These are phyloP conservation scores for Tokudaia tokunoshimensis DNA, from an alignment of 2,797 vertebrate genomes.

Conservation along the genomic window DNA sequence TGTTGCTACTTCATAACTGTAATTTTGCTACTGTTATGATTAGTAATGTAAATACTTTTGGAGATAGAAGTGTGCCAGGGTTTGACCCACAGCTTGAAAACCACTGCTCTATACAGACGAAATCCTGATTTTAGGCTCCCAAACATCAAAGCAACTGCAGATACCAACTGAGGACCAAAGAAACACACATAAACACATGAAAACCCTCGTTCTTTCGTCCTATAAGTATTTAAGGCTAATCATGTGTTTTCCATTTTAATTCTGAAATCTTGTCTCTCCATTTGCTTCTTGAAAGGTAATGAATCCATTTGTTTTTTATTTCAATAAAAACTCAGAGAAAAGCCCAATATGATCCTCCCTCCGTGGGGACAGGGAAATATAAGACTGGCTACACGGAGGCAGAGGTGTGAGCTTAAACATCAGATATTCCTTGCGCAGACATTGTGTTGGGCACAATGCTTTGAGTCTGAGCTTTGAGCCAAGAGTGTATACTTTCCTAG, in stretches of 20 bases:
- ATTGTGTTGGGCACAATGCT: neutral
- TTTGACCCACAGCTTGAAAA: neutral
- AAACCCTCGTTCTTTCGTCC: neutral
- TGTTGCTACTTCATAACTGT: neutral
- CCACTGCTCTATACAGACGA: neutral
- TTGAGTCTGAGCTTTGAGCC: neutral
- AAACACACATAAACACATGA: no score
- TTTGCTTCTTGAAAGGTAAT: constrained; percentile 21
- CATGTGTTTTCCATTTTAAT: constrained; percentile 36
- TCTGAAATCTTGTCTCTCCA: constrained; percentile 19
- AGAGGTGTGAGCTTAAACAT: neutral
- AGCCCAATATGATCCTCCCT: neutral
- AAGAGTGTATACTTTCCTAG: neutral
- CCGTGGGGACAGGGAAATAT: fast-evolving
- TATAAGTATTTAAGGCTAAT: neutral
- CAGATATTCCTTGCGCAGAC: neutral
- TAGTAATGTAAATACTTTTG: neutral
- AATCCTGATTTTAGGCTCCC: neutral
- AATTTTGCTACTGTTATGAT: neutral
- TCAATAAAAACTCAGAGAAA: constrained; percentile 14
- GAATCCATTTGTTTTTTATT: neutral
- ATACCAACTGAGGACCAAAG: neutral
- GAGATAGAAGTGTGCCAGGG: neutral
- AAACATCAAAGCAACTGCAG: neutral
- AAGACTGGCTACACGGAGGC: neutral